Base-by-base conservation (phyloP, 1,140 invertebrate species). In the Plutomurus gul region DNA sequence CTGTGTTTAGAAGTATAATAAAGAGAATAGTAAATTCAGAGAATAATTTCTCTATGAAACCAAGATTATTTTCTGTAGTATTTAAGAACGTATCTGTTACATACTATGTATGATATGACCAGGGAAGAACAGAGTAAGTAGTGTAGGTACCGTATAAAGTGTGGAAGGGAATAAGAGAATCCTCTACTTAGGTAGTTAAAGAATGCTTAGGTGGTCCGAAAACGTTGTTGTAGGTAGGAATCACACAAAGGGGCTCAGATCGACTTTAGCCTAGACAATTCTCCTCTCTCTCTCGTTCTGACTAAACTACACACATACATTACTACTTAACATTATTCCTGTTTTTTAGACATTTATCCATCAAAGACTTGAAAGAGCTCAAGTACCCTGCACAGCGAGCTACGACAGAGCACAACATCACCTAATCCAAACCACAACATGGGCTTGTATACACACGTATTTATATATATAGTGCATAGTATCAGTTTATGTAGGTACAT, bases 181-280 rank as follows among this genome's bases (percentile, higher is more conserved):
- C 56, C 56, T 65, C 10, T 4, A n/a, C 27, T 33, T 27, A 65
- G 36, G n/a, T n/a, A 65, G 30, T 30, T 36, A 65, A 56, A 56
- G 36, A 65, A 33, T 30, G 30, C 56, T 65, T 65, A 65, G 56
- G 56, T 65, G 56, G 56, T 65, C 56, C 56, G 27, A 65, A 65
- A 65, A 65, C 56, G 56, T 65, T 65, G 56, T 65, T 65, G 56
- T 65, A 65, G 56, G 56, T 65, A 65, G 25, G 56, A 65, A 33
- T 7, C 13, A 33, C 56, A 65, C 56, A 65, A 65, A n/a, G 56
- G n/a, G 39, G 6, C 7, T 65, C 27, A 65, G 27, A 65, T 65
- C 56, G 56, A 65, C 22, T 65, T 65, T 11, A 30, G 56, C 56
- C 36, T 65, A 43, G 11, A 65, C 25, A 65, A 65, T 65, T 65